Base-by-base conservation (phyloP, 2,888 invertebrate genomes). In the Lasioglossum vierecki region DNA sequence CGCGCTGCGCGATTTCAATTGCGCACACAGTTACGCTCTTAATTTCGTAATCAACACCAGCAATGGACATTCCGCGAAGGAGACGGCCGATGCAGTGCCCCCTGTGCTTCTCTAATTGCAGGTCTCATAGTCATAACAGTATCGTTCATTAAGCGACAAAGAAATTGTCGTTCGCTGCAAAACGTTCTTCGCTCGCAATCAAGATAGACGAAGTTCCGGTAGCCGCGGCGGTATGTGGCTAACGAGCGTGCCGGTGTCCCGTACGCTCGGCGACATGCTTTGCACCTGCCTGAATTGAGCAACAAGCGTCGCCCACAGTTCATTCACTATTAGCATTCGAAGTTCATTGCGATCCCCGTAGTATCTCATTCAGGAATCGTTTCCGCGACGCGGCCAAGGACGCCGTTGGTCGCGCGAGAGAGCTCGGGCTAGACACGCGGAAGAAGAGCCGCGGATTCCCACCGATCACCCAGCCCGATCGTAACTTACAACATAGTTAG, bases 251-350 rank as follows among this genome's bases (percentile, higher is more conserved):
- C 76, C 76, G 66, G 68, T 72, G 80, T 84, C 84, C 39, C 71
- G 70, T 57, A 74, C 79, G 60, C 26, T 53, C 63, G n/a, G 39
- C 39, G 60, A 70, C 72, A 63, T 60, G 60, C n/a, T 85, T 83
- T 80, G 78, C 88, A 83, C 82, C 76, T 86, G 78, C 63, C 60
- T 44, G 60, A 70, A 86, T 88, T 81, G 77, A 88, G 84, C 80
- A 88, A 88, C 84, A 49, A 22, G 80, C 63, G 22, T 89, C 89
- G 84, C 81, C 86, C 88, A 82, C 86, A n/a, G 74, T 80, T 81
- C 79, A 80, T 86, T 81, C 86, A 66, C 9, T 41, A 82, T 86
- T 84, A 75, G 79, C 70, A 84, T 80, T 73, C 82, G 79, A 84
- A 82, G 86, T 88, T 84, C 88, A 82, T 57, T 76, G 79, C 74